A percentile compares a stretch with the other conserved stretches of the same genome.
phyloP scores from a whole-genome alignment of 2,797 vertebrate species.

The Eulemur coronatus region DNA sequence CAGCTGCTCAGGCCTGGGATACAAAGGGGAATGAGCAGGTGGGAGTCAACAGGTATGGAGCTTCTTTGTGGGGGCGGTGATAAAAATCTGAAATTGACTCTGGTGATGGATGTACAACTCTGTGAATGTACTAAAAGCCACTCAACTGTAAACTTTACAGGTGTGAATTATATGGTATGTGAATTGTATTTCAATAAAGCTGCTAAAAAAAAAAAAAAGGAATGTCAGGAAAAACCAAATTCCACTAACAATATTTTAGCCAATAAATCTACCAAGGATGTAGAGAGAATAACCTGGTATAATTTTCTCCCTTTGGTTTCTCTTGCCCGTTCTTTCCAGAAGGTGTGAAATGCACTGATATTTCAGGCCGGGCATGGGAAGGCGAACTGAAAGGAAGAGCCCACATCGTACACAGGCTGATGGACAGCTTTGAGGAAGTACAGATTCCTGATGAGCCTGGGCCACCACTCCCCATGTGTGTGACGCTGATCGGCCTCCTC shows the following conservation, averaged over 20 bases:
- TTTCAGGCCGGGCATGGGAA: neutral
- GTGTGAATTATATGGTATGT: neutral
- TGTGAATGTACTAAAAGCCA: neutral
- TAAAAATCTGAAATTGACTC: neutral
- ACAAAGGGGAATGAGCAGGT: accelerated
- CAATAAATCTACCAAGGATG: neutral
- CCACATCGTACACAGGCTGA: accelerated
- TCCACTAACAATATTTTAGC: neutral
- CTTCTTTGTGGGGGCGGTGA: neutral
- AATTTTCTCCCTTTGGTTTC: neutral
- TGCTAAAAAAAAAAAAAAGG: neutral
- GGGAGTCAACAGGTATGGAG: neutral
- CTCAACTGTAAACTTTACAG: neutral
- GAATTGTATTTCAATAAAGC: neutral
- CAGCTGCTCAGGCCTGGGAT: neutral
- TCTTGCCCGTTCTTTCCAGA: neutral
- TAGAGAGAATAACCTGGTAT: accelerated
- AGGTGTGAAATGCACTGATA: neutral
- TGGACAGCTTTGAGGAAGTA: accelerated
- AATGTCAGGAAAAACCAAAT: neutral
- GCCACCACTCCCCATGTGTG: accelerated
- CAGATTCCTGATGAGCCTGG: neutral
- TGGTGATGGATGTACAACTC: no score
- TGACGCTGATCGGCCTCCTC: neutral
- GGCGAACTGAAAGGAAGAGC: neutral